These are phyloP conservation scores for Tupaia chinensis DNA, from an alignment of 2,113 vertebrate genomes.

Conservation along the genomic window DNA sequence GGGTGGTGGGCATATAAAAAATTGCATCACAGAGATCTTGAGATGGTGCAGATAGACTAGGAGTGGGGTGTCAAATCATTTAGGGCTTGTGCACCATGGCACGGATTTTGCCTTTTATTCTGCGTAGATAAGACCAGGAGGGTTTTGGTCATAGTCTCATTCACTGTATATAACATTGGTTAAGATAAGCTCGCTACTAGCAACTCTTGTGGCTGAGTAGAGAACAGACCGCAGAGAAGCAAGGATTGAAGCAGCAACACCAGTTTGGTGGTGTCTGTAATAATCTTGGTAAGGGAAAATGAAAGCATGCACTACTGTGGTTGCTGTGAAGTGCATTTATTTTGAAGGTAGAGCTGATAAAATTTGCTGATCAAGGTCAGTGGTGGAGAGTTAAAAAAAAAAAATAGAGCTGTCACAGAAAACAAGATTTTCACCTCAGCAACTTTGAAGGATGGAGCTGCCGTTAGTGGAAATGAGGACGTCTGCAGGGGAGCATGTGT, in stretches of 20 bases:
- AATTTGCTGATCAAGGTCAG: neutral
- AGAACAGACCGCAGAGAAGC: neutral
- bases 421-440: conserved; percentile 13
- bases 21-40: neutral
- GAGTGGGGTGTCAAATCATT: neutral
- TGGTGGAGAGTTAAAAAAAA: neutral
- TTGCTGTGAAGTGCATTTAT: neutral
- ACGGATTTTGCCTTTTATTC: neutral
- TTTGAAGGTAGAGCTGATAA: neutral
- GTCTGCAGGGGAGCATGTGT: neutral
- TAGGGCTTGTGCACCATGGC: neutral
- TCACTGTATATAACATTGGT: neutral
- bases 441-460: neutral
- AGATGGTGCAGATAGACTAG: neutral
- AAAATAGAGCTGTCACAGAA: neutral
- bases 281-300: neutral
- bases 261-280: neutral
- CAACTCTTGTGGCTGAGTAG: neutral
- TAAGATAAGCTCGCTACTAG: no score
- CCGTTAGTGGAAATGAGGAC: neutral
- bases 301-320: neutral
- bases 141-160: neutral
- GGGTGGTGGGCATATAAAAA: neutral
- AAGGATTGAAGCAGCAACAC: neutral
- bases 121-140: neutral